Percentiles rank a stretch among this genome's conserved stretches.
These are phyloP conservation scores for Neotoma lepida DNA, from an alignment of 2,113 vertebrate genomes.

Conservation along the genomic window DNA sequence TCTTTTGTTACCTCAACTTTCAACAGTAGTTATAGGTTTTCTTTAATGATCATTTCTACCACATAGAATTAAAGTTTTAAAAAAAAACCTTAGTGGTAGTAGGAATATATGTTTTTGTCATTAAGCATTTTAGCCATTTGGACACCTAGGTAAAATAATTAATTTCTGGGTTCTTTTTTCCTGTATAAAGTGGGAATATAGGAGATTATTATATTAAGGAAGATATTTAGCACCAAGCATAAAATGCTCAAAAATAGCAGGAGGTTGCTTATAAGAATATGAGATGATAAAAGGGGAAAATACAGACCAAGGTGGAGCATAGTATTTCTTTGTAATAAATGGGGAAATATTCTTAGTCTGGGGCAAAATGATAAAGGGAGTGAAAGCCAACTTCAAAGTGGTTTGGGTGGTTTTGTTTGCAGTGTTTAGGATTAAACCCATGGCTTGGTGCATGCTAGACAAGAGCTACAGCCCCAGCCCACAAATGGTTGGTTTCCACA, in stretches of 20 bases:
- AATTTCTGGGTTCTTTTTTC: constrained; percentile 26
- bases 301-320: not conserved
- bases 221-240: not conserved
- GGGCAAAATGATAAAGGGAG: not conserved
- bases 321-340: constrained; percentile 12
- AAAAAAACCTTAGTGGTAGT: not conserved
- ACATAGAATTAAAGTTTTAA: not conserved
- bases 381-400: not conserved
- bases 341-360: not conserved
- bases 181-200: not conserved
- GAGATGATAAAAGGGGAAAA: constrained; percentile 5
- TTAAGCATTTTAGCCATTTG: constrained; percentile 60
- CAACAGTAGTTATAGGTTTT: not conserved
- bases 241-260: constrained; percentile 29
- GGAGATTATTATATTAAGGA: not conserved
- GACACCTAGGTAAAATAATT: not conserved
- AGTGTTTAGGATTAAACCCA: not conserved
- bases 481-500: not conserved
- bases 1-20: constrained; percentile 33
- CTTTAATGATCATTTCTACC: constrained; percentile 38
- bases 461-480: not conserved
- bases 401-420: not conserved
- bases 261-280: constrained; percentile 39
- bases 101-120: not conserved
- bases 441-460: not conserved